Base-by-base conservation (phyloP, 2,113 vertebrate genomes). In the Microcebus murinus region DNA sequence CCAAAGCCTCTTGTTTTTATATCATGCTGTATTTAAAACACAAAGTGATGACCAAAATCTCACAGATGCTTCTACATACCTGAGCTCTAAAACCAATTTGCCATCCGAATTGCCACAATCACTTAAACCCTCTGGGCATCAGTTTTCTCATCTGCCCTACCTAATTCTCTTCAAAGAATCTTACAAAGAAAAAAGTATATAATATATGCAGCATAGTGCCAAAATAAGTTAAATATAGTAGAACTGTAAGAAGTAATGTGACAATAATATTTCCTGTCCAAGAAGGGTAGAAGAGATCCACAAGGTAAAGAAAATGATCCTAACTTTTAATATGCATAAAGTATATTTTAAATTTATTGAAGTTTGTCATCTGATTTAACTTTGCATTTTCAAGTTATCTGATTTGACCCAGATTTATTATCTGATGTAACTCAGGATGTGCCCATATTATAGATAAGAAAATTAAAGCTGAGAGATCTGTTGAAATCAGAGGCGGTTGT, bases 401-500 rank as follows among this genome's bases (percentile, higher is more conserved):
- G 13, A 81, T 17, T 52, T 52, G 39, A 27, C 29, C 45, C 29
- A 34, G 74, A 77, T 88, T 73, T 74, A 86, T 55, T 39, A 31
- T 13, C n/a, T 61, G 61, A 76, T 67, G 48, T 65, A 84, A 91
- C 31, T 3, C 13, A 76, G 25, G 36, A 87, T 82, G 15, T 39
- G 8, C 10, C 70, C 50, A 77, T 89, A 76, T 71, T 82, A 36
- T 11, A 96, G 79, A 81, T 39, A n/a, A 84, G 31, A 94, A 90
- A 81, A 87, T 71, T 39, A 10, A 94, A 80, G 23, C 45, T 70
- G 36, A 94, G 8, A n/a, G 57, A 77, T 45, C 13, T 68, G 50
- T 67, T 87, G 65, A 93, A 97, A 95, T 91, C 48, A 82, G 29
- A 63, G 20, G 10, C 10, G 50, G 52, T 57, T 63, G 65, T 89